Evolutionary conservation across 2,797 vertebrate species (phyloP), one percentile per base, ranked within the genome.

Genomic region (Acipenser transmontanus): DNA sequence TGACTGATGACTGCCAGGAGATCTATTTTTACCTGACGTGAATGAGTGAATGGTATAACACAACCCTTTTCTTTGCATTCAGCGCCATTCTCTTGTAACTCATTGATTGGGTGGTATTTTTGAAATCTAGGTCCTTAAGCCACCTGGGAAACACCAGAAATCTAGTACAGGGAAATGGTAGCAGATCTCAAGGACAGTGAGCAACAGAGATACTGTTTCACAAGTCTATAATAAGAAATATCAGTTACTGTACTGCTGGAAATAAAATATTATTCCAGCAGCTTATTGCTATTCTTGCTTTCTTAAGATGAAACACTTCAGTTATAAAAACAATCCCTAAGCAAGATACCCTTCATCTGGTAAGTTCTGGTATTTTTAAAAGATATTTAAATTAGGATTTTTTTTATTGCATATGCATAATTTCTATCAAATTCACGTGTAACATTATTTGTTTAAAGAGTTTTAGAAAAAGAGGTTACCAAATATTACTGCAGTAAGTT

Each of bases 81-180:
- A 78, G 71, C 74, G 59, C 68, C 71, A 76, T 71, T 72, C 77
- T 82, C 84, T 81, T 84, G 77, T 78, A 66, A 76, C 76, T 83
- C 84, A 85, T 80, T 87, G 84, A 91, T 92, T 90, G 90, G 88
- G 72, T 74, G 79, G 80, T 92, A 91, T 91, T 92, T 91, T 87
- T 91, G 89, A 88, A 82, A 92, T 84, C 85, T 91, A 90, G 90
- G 90, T 90, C 85, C 87, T 75, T 72, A 69, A 74, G 85, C 85
- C 88, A 88, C 89, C 86, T 86, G 88, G 88, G 90, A 90, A 84
- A 86, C 81, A 57, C 73, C 66, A 71, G 71, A 74, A 80, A 80
- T 64, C 81, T 69, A 60, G 59, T 73, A 70, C 79, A 70, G 73
- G 62, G 66, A 69, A 78, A 75, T 64, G 72, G 61, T 61, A 73